A percentile compares a stretch with the other conserved stretches of the same genome.
These are phyloP conservation scores for Helicoverpa assulta DNA, from an alignment of 2,888 invertebrate species.

Conservation along the genomic window DNA sequence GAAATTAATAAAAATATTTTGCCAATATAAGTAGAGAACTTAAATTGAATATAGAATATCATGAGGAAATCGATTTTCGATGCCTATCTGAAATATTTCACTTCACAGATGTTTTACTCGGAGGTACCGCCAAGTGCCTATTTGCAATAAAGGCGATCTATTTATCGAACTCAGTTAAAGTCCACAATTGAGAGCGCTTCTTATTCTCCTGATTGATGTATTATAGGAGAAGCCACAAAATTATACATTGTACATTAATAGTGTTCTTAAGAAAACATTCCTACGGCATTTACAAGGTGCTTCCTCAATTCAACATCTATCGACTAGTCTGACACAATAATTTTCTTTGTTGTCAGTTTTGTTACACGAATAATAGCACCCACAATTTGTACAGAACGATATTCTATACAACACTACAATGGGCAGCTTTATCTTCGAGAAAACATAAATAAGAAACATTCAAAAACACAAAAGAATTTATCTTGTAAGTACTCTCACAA, in stretches of 20 bases:
- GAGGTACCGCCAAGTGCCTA: background rate
- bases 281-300: background rate
- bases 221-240: background rate
- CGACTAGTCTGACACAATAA: constrained; percentile 71
- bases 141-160: no score
- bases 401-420: constrained; percentile 74
- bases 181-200: no score
- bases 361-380: constrained; percentile 77
- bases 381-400: constrained; percentile 76
- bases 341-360: constrained; percentile 81
- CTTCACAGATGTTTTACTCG: background rate
- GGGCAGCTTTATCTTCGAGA: constrained; percentile 67
- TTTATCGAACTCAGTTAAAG: no score
- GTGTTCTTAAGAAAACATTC: no score
- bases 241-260: no score
- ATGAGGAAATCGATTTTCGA: constrained; percentile 15
- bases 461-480: constrained; percentile 44
- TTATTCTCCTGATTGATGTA: no score
- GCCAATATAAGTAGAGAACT: constrained; percentile 2
- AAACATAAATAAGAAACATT: constrained; percentile 66
- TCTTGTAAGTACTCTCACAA: constrained; percentile 20
- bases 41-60: constrained; percentile 34
- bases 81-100: background rate
- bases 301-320: constrained; percentile 48
- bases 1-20: constrained; percentile 39